These are phyloP conservation scores for Nasonovia ribisnigri DNA, from an alignment of 2,888 invertebrate species.

Conservation along the genomic window DNA sequence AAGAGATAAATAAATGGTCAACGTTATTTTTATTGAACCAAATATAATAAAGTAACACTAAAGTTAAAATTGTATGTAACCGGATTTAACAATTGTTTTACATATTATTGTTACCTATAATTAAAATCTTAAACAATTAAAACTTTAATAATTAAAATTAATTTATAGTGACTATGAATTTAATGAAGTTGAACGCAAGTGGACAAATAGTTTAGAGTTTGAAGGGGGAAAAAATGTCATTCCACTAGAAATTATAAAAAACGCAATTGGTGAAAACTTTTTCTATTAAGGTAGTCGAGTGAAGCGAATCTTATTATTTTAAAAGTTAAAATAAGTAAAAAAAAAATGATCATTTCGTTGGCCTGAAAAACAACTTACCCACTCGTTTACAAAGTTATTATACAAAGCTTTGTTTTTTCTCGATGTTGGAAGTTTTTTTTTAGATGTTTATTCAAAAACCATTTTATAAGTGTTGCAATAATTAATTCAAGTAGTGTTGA, in stretches of 20 bases:
- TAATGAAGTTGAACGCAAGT: not conserved
- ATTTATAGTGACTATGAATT: not conserved
- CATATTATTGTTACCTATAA: constrained; percentile 6
- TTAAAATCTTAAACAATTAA: not conserved
- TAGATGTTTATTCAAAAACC: not conserved
- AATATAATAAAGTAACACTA: not conserved
- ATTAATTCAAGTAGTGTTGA: not conserved
- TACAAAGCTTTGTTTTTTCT: not conserved
- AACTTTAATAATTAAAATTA: constrained; percentile 25
- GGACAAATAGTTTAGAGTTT: not conserved
- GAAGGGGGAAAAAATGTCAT: not conserved
- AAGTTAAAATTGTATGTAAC: not conserved
- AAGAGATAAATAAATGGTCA: not conserved
- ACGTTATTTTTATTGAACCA: not conserved
- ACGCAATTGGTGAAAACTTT: constrained; percentile 14
- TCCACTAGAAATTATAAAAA: not conserved
- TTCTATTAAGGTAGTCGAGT: constrained; percentile 22
- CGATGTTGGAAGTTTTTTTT: not conserved
- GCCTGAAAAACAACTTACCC: not conserved
- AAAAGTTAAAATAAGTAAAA: constrained; percentile 40
- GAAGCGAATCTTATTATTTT: constrained; percentile 6
- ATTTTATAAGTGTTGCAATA: not conserved
- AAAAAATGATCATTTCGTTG: not conserved
- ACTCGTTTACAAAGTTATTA: not conserved
- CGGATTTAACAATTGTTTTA: not conserved